Conservation (phyloP, 2,113 vertebrate species). For the Podarcis raffonei region DNA sequence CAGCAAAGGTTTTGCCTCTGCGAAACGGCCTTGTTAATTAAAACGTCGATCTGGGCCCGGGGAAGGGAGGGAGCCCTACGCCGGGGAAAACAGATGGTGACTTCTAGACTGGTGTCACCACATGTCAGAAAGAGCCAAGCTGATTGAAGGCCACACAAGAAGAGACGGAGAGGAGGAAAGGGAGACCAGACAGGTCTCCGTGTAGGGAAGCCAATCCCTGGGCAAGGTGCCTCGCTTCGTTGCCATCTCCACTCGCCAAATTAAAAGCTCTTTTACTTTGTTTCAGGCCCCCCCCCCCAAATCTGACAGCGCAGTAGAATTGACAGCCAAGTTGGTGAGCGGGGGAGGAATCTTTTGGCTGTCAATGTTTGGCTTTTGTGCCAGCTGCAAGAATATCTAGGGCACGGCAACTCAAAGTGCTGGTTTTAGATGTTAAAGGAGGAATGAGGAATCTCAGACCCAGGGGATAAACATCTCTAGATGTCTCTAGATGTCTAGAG, state of each 20-base stretch:
- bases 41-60: not conserved
- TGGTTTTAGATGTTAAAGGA: too few relatives aligned
- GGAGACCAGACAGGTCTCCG: not conserved
- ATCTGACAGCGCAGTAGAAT: not conserved
- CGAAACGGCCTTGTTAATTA: conserved; percentile 6
- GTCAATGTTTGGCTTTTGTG: too few relatives aligned
- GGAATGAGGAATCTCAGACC: too few relatives aligned
- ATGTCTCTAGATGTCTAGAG: too few relatives aligned
- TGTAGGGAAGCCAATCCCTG: not conserved
- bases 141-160: not conserved
- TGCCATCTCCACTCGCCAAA: not conserved
- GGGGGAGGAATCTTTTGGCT: too few relatives aligned
- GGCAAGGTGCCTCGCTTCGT: not conserved
- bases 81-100: not conserved
- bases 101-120: not conserved
- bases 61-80: not conserved
- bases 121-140: not conserved
- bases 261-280: not conserved
- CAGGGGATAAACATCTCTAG: too few relatives aligned
- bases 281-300: not conserved
- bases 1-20: not conserved
- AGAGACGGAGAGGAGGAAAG: not conserved
- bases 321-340: too few relatives aligned
- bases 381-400: too few relatives aligned
- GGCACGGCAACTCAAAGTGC: too few relatives aligned